phyloP scores from a whole-genome alignment of 2,113 vertebrate genomes.

The Paradoxurus hermaphroditus region DNA sequence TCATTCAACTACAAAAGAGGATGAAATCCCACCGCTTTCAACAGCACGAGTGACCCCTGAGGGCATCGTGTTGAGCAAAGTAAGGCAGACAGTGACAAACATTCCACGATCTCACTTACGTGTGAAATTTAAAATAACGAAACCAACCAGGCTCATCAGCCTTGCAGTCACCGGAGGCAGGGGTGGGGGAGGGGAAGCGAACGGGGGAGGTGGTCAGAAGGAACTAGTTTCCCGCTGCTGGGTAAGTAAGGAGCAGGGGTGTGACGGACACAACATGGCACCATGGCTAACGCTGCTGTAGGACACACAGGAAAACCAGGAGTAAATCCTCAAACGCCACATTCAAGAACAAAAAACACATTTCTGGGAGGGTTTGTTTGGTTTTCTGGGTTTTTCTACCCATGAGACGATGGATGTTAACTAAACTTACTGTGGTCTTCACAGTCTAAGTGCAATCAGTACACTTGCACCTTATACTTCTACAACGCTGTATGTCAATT shows the following conservation, averaged over 20 bases:
- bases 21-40: no score
- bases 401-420: background rate
- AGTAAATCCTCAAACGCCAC: background rate
- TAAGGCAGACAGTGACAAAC: background rate
- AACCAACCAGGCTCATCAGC: background rate
- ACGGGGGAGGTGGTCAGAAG: background rate
- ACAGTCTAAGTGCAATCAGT: background rate
- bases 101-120: background rate
- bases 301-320: no score
- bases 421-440: background rate
- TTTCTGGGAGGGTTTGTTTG: background rate
- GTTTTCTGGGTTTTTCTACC: background rate
- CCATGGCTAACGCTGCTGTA: no score
- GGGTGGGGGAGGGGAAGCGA: background rate
- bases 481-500: background rate
- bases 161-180: no score
- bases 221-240: background rate
- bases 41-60: no score
- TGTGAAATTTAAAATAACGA: background rate
- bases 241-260: background rate
- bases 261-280: rapidly evolving
- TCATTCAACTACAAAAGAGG: background rate
- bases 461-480: background rate
- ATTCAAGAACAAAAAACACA: background rate
- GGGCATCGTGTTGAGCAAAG: background rate